Evolutionary conservation across 2,888 invertebrate species (phyloP).

Genomic region (Hetaerina titia): DNA sequence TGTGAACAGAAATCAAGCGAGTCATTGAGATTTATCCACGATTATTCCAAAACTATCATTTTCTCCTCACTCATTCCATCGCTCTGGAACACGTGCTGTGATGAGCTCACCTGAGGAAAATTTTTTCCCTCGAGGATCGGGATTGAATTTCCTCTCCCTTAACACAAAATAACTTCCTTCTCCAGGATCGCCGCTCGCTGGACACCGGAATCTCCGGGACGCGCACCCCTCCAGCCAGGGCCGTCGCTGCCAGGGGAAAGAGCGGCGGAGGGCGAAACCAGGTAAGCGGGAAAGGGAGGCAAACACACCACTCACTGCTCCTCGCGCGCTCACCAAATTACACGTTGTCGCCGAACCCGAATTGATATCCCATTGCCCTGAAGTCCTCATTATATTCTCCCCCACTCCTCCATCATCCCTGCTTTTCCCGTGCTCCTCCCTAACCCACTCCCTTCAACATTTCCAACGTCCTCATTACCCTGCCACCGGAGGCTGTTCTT

Average conservation of each 20-base stretch:
- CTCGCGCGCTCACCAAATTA: constrained; percentile 29
- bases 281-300: neutral
- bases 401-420: neutral
- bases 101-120: neutral
- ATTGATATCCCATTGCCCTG: constrained; percentile 30
- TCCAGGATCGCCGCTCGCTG: neutral
- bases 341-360: constrained; percentile 22
- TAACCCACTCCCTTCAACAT: neutral
- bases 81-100: neutral
- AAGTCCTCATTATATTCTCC: neutral
- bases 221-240: neutral
- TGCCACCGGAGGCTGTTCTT: neutral
- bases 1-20: too few relatives aligned
- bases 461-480: constrained; percentile 29
- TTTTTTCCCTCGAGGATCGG: neutral
- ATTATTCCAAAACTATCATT: neutral
- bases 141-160: constrained; percentile 31
- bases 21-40: neutral
- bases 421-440: neutral
- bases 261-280: neutral
- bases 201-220: neutral
- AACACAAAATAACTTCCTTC: neutral
- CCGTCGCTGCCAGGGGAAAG: neutral
- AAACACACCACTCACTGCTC: neutral
- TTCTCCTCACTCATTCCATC: neutral